These are phyloP conservation scores for Bombus confusus DNA, from an alignment of 1,140 invertebrate genomes.

Conservation along the genomic window DNA sequence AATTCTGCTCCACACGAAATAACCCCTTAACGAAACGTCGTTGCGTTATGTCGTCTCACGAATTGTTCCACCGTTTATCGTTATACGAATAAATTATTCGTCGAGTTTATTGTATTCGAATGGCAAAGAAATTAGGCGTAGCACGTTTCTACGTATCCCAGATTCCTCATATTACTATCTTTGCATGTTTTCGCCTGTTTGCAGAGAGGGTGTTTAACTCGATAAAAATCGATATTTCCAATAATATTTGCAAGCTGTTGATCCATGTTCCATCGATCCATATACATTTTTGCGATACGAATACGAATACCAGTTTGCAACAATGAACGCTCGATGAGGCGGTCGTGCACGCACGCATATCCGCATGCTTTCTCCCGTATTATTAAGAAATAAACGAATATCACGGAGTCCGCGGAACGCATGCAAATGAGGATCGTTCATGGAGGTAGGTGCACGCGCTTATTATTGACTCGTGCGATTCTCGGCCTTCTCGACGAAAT, in stretches of 20 bases:
- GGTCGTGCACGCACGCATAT: not conserved
- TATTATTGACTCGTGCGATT: constrained; percentile 22
- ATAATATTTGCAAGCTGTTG: not conserved
- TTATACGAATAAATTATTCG: constrained; percentile 13
- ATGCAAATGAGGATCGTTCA: not conserved
- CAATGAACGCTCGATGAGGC: not conserved
- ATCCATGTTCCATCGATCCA: not conserved
- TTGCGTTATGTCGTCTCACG: not conserved
- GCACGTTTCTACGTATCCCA: not conserved
- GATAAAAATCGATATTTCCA: constrained; percentile 8
- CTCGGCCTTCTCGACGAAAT: not conserved
- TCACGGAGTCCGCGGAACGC: not conserved
- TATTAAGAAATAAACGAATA: constrained; percentile 12
- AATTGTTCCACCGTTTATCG: not conserved
- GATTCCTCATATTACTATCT: not conserved
- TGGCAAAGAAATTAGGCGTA: no score
- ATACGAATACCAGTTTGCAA: not conserved
- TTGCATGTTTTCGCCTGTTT: not conserved
- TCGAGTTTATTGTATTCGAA: constrained; percentile 9
- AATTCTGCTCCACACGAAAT: not conserved
- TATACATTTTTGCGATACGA: not conserved
- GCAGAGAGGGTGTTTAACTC: not conserved
- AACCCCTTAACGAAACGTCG: not conserved
- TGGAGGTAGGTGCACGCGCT: not conserved
- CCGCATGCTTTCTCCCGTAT: not conserved